Conservation (phyloP, 1,140 invertebrate genomes). For the Protaetia brevitarsis region DNA sequence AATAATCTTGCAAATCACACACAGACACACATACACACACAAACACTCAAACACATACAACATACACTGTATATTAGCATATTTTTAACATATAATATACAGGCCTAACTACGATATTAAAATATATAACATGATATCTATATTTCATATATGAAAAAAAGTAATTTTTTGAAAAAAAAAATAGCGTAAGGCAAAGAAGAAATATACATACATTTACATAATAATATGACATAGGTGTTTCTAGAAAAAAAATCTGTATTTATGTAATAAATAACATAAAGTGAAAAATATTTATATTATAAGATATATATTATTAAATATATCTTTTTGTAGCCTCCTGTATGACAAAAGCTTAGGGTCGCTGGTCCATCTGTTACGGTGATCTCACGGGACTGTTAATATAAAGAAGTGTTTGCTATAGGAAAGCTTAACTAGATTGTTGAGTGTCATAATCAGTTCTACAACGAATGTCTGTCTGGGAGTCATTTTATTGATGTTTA, state of each 20-base stretch:
- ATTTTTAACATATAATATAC: slow-evolving; percentile 51
- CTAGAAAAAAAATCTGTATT: slow-evolving; percentile 46
- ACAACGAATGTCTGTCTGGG: not conserved
- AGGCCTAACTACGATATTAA: slow-evolving; percentile 50
- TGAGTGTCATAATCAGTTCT: not conserved
- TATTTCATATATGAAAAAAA: slow-evolving; percentile 39
- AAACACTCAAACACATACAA: slow-evolving; percentile 27
- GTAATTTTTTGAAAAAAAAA: slow-evolving; percentile 18
- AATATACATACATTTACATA: too few relatives aligned
- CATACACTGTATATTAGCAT: slow-evolving; percentile 50
- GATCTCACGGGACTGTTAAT: slow-evolving; percentile 33
- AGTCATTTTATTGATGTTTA: too few relatives aligned
- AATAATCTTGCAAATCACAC: not conserved
- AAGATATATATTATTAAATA: too few relatives aligned
- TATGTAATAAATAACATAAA: slow-evolving; percentile 41
- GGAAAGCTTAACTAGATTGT: not conserved
- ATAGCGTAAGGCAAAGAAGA: slow-evolving; percentile 44
- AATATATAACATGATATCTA: slow-evolving; percentile 44
- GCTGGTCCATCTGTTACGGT: slow-evolving; percentile 44
- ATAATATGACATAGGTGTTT: slow-evolving; percentile 45
- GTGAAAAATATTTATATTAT: slow-evolving; percentile 45
- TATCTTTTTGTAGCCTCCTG: slow-evolving; percentile 49
- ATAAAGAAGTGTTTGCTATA: not conserved
- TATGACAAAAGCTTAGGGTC: slow-evolving; percentile 47
- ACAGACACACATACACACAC: too few relatives aligned